Evolutionary conservation across 2,797 vertebrate species (phyloP), one percentile per base, ranked within the genome.

Genomic region (Poeciliopsis paucimaculata): DNA sequence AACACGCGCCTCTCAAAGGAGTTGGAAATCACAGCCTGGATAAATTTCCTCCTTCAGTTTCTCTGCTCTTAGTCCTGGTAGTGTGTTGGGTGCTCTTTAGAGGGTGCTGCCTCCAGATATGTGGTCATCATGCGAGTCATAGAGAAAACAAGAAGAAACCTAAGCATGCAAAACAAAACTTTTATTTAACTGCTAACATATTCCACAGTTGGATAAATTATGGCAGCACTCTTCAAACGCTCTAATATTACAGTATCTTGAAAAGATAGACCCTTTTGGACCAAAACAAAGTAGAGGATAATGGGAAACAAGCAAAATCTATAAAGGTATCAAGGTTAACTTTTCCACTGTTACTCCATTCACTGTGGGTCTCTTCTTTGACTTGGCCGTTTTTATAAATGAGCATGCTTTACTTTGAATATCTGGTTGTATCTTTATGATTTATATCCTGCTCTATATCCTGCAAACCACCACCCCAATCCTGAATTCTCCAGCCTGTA

Each of bases 101-200:
- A 90, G 91, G 88, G 89, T 81, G 88, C 82, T 90, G 88, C 84
- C 82, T 84, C 88, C 92, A 93, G 89, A 92, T 92, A 92, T 88
- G 0, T 81, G 83, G 78, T 82, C 79, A 55, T 51, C 79, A 55
- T 55, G 79, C 80, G 79, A 89, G 77, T 16, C 78, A 49, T 16
- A 20, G 78, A 82, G 84, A 34, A 62, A 34, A 36, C 39, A 70
- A 72, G 57, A 43, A 39, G 34, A 74, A 82, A 64, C 68, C 77
- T 80, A 41, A 51, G 28, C n/a, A 18, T 47, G 1, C 41, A 55
- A 55, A 77, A 66, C 5, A 70, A 71, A 74, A 79, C 57, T 68
- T 66, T 76, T 0, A 71, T 47, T 71, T 75, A 68, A 47, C 46
- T 26, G 12, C 31, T 43, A 68, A 26, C 73, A 78, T 26, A 31